Percentiles rank a stretch among this genome's conserved stretches.
These are phyloP conservation scores for Argentina silus DNA, from an alignment of 2,797 vertebrate species.

Conservation along the genomic window DNA sequence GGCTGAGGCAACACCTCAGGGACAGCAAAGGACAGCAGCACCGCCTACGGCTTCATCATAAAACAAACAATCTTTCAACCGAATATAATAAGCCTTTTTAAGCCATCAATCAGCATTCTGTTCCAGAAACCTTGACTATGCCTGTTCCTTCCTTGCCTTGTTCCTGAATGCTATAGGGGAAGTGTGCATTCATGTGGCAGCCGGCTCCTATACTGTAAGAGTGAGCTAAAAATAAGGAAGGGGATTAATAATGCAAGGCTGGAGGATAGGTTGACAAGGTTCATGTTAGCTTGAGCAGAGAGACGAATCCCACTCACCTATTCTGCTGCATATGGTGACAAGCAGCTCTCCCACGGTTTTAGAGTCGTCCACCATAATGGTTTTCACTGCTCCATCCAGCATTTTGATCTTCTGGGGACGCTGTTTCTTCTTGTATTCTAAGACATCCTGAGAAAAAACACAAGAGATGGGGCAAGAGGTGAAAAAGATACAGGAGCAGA, in stretches of 20 bases:
- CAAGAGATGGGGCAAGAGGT: not conserved
- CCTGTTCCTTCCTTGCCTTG: not conserved
- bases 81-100: slow-evolving; percentile 22
- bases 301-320: slow-evolving; percentile 77
- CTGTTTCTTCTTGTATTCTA: slow-evolving; percentile 99
- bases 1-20: slow-evolving; percentile 53
- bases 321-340: slow-evolving; percentile 97
- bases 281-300: slow-evolving; percentile 9
- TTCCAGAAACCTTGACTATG: not conserved
- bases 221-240: slow-evolving; percentile 54
- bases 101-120: not conserved
- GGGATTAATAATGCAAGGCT: slow-evolving; percentile 56
- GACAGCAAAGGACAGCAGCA: slow-evolving; percentile 33
- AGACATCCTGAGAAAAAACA: slow-evolving; percentile 81
- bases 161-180: slow-evolving; percentile 10
- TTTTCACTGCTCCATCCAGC: slow-evolving; percentile 96
- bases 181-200: slow-evolving; percentile 6
- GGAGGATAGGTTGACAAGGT: slow-evolving; percentile 27
- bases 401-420: slow-evolving; percentile 98
- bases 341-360: slow-evolving; percentile 97
- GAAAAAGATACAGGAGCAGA: slow-evolving; percentile 14
- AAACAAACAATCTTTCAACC: slow-evolving; percentile 46
- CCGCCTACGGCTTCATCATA: slow-evolving; percentile 32
- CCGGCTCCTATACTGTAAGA: not conserved
- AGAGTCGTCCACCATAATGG: slow-evolving; percentile 98